Evolutionary conservation across 2,113 vertebrate genomes (phyloP), one percentile per base, ranked within the genome.

Genomic region (Bufo bufo): DNA sequence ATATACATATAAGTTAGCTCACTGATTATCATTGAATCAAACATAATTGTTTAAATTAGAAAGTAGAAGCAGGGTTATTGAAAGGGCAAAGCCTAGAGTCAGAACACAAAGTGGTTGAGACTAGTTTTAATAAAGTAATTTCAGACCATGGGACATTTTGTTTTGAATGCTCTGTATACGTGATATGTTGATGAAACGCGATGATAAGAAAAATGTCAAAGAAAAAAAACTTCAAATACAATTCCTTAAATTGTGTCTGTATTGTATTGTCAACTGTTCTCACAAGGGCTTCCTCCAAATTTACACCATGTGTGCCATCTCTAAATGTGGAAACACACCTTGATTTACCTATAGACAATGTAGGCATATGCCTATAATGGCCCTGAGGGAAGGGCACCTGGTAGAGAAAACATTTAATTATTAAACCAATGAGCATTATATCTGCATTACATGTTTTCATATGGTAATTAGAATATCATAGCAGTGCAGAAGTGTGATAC

Each of bases 41-140:
- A 88, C 83, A 56, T 63, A 87, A 78, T 88, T 88, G 43, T 54
- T 88, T 63, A 87, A 87, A 87, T 82, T 82, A 47, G 69, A 87
- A 82, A 82, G 77, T 74, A 87, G 19, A 75, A 17, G n/a, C 43
- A 87, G 66, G 69, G 56, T 87, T 84, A 88, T 83, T 77, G 65
- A 23, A 84, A 84, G 87, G 87, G 58, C 80, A 88, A 87, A 87
- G 66, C 82, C n/a, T 66, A 50, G 14, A 54, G 82, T 43, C 20
- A 84, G 50, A 5, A 54, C 47, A 71, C 49, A 84, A 84, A 71
- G 14, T 71, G 10, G 45, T 45, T 52, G 20, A 52, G 11, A 66
- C 61, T 47, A 14, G 11, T 52, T 83, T 69, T 69, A 58, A 23
- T 83, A 23, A 13, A 20, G 61, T 3, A 4, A 16, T 69, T 52